Evolutionary conservation across 2,113 vertebrate species (phyloP).

Genomic region (Perognathus longimembris): DNA sequence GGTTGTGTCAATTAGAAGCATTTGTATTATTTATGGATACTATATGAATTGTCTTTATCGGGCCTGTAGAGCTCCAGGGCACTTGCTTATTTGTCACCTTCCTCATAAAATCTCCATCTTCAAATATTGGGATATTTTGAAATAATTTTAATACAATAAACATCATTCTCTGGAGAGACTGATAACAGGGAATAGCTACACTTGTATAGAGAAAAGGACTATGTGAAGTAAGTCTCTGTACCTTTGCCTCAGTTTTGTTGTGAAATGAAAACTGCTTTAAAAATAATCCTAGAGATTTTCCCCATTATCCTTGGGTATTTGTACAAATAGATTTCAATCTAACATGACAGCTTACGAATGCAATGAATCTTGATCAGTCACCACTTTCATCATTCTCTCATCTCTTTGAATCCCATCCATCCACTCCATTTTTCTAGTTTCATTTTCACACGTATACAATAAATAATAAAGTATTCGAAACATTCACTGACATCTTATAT

Average conservation of each 20-base stretch:
- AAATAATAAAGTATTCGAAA: no score
- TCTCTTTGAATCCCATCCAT: no score
- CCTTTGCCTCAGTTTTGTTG: background rate
- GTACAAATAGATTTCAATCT: no score
- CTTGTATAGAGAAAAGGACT: background rate
- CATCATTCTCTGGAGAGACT: background rate
- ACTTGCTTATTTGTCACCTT: slow-evolving; percentile 55
- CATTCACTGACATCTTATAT: background rate
- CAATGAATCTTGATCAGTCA: no score
- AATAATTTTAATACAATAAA: slow-evolving; percentile 18
- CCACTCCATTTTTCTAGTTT: no score
- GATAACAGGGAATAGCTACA: background rate
- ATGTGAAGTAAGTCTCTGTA: background rate
- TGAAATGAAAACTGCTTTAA: background rate
- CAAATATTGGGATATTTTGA: background rate
- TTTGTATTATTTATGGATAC: slow-evolving; percentile 77
- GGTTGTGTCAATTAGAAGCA: slow-evolving; percentile 71
- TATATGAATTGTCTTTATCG: slow-evolving; percentile 72
- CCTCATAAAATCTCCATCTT: background rate
- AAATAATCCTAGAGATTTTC: background rate
- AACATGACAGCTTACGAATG: no score
- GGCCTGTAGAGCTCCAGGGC: slow-evolving; percentile 24
- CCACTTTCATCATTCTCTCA: no score
- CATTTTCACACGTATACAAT: no score
- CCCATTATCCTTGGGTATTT: no score